phyloP scores from a whole-genome alignment of 2,888 invertebrate genomes.

The Tachystola acroxantha region DNA sequence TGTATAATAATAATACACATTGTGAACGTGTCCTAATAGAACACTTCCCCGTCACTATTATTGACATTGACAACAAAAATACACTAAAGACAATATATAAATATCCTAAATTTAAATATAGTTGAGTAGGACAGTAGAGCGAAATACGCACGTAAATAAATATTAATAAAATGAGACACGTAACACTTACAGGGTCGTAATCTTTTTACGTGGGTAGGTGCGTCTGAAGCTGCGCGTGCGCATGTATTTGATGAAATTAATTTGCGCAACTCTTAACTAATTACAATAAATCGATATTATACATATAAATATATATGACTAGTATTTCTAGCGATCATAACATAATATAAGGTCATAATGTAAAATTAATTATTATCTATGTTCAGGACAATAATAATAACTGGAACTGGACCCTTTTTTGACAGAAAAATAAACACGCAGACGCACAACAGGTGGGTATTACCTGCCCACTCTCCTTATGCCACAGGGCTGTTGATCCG shows the following conservation, averaged over 20 bases:
- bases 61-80: constrained; percentile 44
- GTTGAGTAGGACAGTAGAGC: constrained; percentile 17
- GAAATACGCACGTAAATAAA: constrained; percentile 15
- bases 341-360: too few relatives aligned
- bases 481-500: too few relatives aligned
- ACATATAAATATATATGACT: too few relatives aligned
- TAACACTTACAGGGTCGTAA: constrained; percentile 13
- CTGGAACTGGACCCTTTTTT: too few relatives aligned
- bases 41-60: constrained; percentile 24
- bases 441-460: too few relatives aligned
- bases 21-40: constrained; percentile 12
- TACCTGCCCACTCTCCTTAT: too few relatives aligned
- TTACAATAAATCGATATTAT: too few relatives aligned
- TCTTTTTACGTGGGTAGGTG: constrained; percentile 3
- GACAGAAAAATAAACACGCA: too few relatives aligned
- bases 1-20: too few relatives aligned
- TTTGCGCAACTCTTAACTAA: constrained; percentile 2
- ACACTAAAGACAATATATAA: constrained; percentile 38
- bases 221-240: not conserved
- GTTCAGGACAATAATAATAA: too few relatives aligned
- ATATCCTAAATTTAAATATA: constrained; percentile 29
- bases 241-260: not conserved
- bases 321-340: too few relatives aligned
- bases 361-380: too few relatives aligned
- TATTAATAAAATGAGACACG: constrained; percentile 23